Evolutionary conservation across 1,140 invertebrate genomes (phyloP).

Genomic region (Lutraria rhynchaena): DNA sequence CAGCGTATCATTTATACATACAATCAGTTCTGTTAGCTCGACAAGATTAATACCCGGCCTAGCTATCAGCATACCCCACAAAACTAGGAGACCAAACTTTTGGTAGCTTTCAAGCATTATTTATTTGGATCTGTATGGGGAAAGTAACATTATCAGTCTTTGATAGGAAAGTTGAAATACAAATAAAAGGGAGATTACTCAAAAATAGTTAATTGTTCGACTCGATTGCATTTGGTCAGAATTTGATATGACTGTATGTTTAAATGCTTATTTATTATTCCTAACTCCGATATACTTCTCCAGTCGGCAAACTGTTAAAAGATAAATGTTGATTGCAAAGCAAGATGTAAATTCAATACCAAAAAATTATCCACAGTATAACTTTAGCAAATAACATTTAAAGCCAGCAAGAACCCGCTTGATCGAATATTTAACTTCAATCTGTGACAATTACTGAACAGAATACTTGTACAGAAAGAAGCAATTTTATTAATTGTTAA

Average conservation of each 20-base stretch:
- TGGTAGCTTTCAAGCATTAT: conserved; percentile 1
- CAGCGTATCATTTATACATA: conserved; percentile 7
- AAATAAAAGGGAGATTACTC: conserved; percentile 29
- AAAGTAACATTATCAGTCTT: conserved; percentile 19
- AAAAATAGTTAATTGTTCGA: not conserved
- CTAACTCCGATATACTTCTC: not conserved
- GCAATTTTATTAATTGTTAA: too few relatives aligned
- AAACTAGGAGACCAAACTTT: conserved; percentile 23
- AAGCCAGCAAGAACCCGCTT: too few relatives aligned
- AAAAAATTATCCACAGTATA: too few relatives aligned
- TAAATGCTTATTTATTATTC: conserved; percentile 25
- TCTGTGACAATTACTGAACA: too few relatives aligned
- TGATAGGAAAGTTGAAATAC: not conserved
- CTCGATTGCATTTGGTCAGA: not conserved
- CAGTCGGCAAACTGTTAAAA: too few relatives aligned
- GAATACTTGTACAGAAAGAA: too few relatives aligned
- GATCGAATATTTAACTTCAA: too few relatives aligned
- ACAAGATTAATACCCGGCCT: conserved; percentile 12
- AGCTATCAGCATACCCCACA: conserved; percentile 5
- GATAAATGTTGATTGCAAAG: too few relatives aligned
- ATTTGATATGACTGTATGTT: conserved; percentile 13
- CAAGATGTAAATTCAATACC: too few relatives aligned
- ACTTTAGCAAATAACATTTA: too few relatives aligned
- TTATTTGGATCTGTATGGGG: not conserved
- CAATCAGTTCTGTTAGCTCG: conserved; percentile 5